phyloP scores from a whole-genome alignment of 1,140 invertebrate genomes.

The Parapsyche elsis region DNA sequence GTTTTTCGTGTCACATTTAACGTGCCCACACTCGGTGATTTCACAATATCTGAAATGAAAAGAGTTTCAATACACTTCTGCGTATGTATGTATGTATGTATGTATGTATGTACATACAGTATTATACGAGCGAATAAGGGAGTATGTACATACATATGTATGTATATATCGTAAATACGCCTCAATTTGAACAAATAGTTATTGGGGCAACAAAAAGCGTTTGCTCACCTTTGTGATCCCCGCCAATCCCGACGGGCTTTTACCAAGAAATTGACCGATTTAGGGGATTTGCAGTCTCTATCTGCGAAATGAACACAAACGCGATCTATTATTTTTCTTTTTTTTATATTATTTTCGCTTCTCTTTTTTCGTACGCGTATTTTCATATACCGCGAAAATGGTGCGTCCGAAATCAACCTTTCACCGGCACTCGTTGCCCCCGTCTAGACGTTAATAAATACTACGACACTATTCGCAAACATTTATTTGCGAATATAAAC shows the following conservation, averaged over 20 bases:
- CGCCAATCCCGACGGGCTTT: conserved; percentile 42
- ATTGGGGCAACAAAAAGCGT: conserved; percentile 38
- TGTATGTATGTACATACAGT: neutral
- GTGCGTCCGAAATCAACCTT: neutral
- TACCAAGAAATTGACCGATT: conserved; percentile 44
- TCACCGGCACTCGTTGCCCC: too few species aligned
- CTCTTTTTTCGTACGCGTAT: neutral
- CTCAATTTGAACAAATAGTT: conserved; percentile 41
- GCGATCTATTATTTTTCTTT: conserved; percentile 25
- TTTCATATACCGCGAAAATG: neutral
- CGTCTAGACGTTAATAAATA: too few species aligned
- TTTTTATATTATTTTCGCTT: too few species aligned
- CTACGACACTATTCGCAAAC: too few species aligned
- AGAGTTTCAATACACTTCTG: neutral
- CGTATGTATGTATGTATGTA: neutral
- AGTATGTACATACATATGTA: neutral
- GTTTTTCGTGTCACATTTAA: too few species aligned
- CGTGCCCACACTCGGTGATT: too few species aligned
- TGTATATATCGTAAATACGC: conserved; percentile 17
- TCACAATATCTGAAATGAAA: too few species aligned
- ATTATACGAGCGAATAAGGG: neutral
- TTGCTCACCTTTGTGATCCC: conserved; percentile 44
- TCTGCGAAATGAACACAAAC: conserved; percentile 40
- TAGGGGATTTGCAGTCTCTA: conserved; percentile 41
- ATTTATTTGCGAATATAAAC: too few species aligned